A percentile compares a stretch with the other conserved stretches of the same genome.
Conservation (phyloP, 2,888 invertebrate genomes). For the Protodeltote pygarga region DNA sequence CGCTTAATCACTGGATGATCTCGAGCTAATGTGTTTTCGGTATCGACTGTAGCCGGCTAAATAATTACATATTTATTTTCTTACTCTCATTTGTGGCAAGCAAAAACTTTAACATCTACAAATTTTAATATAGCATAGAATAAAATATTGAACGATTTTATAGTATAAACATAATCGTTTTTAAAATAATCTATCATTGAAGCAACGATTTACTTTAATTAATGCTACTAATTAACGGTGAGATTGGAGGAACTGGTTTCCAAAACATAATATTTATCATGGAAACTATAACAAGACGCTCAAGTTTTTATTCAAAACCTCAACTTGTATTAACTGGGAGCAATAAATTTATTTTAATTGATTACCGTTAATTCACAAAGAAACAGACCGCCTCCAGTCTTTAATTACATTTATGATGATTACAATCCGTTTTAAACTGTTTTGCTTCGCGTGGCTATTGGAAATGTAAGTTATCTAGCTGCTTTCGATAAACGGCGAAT, state of each 20-base stretch:
- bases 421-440: conserved; percentile 61
- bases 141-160: not conserved
- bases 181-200: conserved; percentile 28
- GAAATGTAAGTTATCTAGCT: conserved; percentile 38
- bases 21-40: conserved; percentile 75
- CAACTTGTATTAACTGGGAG: conserved; percentile 61
- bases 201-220: conserved; percentile 37
- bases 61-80: conserved; percentile 55
- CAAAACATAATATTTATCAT: conserved; percentile 71
- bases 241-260: conserved; percentile 57
- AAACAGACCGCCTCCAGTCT: conserved; percentile 70
- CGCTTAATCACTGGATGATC: conserved; percentile 82
- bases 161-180: conserved; percentile 16
- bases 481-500: conserved; percentile 35
- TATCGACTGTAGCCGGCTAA: conserved; percentile 60
- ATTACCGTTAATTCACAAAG: conserved; percentile 78
- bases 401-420: conserved; percentile 78
- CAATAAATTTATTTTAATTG: conserved; percentile 79
- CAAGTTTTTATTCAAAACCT: conserved; percentile 64
- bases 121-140: conserved; percentile 5
- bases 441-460: conserved; percentile 50
- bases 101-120: conserved; percentile 14
- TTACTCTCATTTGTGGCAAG: conserved; percentile 29
- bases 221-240: conserved; percentile 58
- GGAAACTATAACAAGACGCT: conserved; percentile 70